Evolutionary conservation across 2,888 invertebrate genomes (phyloP).

Genomic region (Chaetogeoica ovagalla): DNA sequence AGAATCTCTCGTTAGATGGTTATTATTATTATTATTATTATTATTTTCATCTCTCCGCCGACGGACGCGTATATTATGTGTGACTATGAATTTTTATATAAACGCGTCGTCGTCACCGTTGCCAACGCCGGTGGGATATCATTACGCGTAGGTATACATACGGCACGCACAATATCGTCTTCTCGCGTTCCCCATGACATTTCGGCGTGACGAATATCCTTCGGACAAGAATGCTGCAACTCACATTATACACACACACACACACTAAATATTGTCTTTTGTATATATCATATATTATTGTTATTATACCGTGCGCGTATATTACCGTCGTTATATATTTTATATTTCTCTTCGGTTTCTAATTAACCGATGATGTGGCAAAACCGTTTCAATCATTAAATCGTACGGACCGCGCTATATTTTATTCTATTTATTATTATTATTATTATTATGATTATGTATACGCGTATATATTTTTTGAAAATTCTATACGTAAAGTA

Average conservation of each 20-base stretch:
- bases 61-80: neutral
- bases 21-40: constrained; percentile 4
- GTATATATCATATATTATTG: constrained; percentile 17
- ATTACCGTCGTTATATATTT: constrained; percentile 15
- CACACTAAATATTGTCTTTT: constrained; percentile 43
- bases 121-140: neutral
- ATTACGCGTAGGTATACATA: constrained; percentile 27
- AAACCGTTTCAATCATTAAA: constrained; percentile 36
- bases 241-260: neutral
- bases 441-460: no score
- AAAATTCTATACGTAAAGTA: neutral
- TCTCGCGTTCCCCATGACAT: constrained; percentile 41
- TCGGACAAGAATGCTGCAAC: constrained; percentile 20
- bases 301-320: neutral
- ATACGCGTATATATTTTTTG: neutral
- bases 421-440: neutral
- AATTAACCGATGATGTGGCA: constrained; percentile 53
- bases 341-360: constrained; percentile 30
- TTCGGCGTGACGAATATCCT: constrained; percentile 50
- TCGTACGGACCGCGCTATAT: neutral
- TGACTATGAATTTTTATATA: neutral
- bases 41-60: neutral
- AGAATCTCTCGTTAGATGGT: constrained; percentile 6
- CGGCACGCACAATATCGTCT: no score
- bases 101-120: neutral